Percentiles rank a stretch among this genome's conserved stretches.
Evolutionary conservation across 2,113 vertebrate genomes (phyloP).

Genomic region (Dasyprocta punctata): DNA sequence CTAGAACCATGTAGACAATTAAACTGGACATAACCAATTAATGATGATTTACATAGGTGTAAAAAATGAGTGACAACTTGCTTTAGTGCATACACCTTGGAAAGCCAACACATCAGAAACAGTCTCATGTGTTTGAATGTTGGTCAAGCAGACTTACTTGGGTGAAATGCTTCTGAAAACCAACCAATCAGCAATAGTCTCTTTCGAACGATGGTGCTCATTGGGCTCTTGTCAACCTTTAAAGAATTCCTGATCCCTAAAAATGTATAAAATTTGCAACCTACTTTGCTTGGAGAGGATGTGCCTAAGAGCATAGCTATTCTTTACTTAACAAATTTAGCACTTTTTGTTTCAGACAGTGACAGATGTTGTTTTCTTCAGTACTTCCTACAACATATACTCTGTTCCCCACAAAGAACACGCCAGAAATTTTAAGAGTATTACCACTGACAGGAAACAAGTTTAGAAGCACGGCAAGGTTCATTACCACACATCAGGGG

Average conservation of each 20-base stretch:
- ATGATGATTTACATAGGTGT: not conserved
- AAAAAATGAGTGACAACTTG: constrained; percentile 37
- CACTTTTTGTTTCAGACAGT: constrained; percentile 15
- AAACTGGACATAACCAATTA: constrained; percentile 43
- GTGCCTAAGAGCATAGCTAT: not conserved
- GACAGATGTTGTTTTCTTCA: not conserved
- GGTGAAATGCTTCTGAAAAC: constrained; percentile 1
- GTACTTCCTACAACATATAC: not conserved
- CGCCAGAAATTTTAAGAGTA: not conserved
- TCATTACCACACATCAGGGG: not conserved
- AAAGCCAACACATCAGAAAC: constrained; percentile 1
- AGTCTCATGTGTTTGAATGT: not conserved
- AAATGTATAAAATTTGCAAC: not conserved
- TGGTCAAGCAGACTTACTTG: not conserved
- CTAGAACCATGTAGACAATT: not conserved
- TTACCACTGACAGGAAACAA: not conserved
- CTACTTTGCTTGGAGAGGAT: constrained; percentile 3
- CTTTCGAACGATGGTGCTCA: not conserved
- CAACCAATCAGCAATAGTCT: not conserved
- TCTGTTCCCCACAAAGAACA: not conserved
- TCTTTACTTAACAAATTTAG: not conserved
- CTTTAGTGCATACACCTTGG: not conserved
- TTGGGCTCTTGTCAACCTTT: not conserved
- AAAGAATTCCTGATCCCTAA: not conserved
- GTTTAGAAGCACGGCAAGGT: not conserved